Conservation (phyloP, 2,888 invertebrate genomes). For the Seladonia tumulorum region DNA sequence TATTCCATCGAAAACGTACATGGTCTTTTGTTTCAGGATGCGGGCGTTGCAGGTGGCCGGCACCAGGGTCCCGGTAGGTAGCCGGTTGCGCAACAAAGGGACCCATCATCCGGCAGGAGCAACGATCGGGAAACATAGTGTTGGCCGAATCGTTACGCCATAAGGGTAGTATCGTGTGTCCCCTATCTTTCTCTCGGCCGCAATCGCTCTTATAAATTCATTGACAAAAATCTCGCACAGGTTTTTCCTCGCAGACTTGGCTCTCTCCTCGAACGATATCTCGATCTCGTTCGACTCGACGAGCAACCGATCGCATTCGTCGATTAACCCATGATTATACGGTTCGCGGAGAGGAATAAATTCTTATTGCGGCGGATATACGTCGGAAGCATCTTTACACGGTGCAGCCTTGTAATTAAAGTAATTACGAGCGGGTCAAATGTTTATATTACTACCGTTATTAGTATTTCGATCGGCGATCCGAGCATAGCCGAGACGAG, state of each 20-base stretch:
- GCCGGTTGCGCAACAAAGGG: constrained; percentile 68
- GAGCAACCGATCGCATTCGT: constrained; percentile 7
- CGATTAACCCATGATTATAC: constrained; percentile 26
- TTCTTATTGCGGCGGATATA: constrained; percentile 9
- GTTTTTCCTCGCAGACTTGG: background rate
- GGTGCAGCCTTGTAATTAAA: constrained; percentile 18
- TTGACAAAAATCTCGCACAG: constrained; percentile 31
- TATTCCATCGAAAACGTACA: constrained; percentile 72
- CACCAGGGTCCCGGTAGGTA: constrained; percentile 44
- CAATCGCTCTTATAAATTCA: background rate
- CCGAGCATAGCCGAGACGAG: background rate
- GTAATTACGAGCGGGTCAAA: constrained; percentile 23
- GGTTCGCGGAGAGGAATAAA: constrained; percentile 4
- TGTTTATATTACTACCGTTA: constrained; percentile 30
- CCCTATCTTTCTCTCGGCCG: constrained; percentile 19
- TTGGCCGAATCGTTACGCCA: constrained; percentile 60
- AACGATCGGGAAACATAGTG: constrained; percentile 50
- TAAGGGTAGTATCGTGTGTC: constrained; percentile 80
- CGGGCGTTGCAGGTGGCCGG: constrained; percentile 75
- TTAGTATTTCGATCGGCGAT: constrained; percentile 34
- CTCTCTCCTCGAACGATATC: background rate
- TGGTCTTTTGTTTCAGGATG: constrained; percentile 76
- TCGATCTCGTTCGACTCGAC: background rate
- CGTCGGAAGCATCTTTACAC: constrained; percentile 9
- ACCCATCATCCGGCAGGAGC: constrained; percentile 51